Evolutionary conservation across 1,140 invertebrate genomes (phyloP).

Genomic region (Pseudomyrmex cubaensis): DNA sequence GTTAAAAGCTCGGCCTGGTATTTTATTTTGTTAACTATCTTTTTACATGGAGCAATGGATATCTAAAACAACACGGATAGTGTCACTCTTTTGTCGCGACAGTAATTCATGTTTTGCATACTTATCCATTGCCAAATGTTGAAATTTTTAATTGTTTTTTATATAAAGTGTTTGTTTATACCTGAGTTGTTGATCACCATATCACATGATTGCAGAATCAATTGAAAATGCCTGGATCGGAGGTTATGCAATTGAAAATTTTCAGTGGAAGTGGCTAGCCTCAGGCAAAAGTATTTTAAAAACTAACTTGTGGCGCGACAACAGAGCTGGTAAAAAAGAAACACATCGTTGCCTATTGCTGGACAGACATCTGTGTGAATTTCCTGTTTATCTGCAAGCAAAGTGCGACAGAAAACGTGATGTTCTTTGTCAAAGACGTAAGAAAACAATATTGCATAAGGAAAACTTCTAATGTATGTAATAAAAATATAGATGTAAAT

Average conservation of each 20-base stretch:
- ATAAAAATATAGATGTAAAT: neutral
- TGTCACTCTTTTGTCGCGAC: too few relatives aligned
- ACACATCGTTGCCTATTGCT: constrained; percentile 81
- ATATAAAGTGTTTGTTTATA: neutral
- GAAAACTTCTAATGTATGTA: neutral
- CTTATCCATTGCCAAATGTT: too few relatives aligned
- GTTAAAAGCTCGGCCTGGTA: constrained; percentile 68
- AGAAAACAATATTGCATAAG: neutral
- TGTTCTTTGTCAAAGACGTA: constrained; percentile 83
- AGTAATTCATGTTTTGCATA: too few relatives aligned
- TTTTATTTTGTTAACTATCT: constrained; percentile 18
- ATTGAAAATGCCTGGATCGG: constrained; percentile 77
- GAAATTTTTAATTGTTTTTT: neutral
- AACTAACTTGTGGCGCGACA: constrained; percentile 58
- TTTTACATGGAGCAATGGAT: neutral
- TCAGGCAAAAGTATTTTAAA: constrained; percentile 63
- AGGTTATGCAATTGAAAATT: constrained; percentile 56
- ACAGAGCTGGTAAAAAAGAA: constrained; percentile 19
- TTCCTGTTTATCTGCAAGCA: constrained; percentile 81
- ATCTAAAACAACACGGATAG: too few relatives aligned
- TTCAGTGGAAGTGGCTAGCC: constrained; percentile 69
- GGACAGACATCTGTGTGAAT: constrained; percentile 80
- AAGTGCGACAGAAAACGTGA: constrained; percentile 83
- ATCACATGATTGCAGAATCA: constrained; percentile 44
- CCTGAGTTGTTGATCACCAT: neutral